Conservation (phyloP, 2,797 vertebrate genomes). For the Siniperca obscura region DNA sequence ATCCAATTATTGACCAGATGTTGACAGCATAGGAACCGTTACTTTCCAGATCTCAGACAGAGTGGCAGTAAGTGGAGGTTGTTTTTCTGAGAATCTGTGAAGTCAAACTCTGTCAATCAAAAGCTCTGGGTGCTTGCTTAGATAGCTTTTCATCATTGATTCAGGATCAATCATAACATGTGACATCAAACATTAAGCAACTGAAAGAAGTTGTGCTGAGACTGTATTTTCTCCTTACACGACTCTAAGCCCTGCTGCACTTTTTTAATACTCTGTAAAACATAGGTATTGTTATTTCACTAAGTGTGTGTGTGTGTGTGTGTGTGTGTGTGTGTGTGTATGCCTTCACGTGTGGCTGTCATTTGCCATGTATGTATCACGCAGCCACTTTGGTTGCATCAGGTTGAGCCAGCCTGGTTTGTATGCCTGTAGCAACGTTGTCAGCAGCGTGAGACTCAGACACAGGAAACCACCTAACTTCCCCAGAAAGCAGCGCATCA, state of each 20-base stretch:
- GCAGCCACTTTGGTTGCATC: background rate
- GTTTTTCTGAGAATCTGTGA: background rate
- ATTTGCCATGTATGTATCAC: background rate
- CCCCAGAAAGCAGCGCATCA: slow-evolving; percentile 7
- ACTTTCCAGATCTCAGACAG: background rate
- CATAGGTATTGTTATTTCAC: background rate
- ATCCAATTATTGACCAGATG: background rate
- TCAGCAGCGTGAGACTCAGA: slow-evolving; percentile 33
- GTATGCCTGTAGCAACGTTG: slow-evolving; percentile 5
- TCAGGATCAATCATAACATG: background rate
- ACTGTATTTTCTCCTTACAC: background rate
- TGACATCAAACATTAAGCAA: background rate
- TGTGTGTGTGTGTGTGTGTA: background rate
- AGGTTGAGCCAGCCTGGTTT: slow-evolving; percentile 27
- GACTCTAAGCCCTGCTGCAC: background rate
- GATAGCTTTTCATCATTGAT: background rate
- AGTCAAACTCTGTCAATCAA: background rate
- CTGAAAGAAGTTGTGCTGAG: background rate
- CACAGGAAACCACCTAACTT: slow-evolving; percentile 73
- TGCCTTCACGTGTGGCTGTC: background rate
- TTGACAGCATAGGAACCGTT: background rate
- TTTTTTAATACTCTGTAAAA: background rate
- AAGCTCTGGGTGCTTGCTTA: background rate
- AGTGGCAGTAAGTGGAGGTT: background rate
- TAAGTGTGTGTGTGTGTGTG: too few relatives aligned